Conservation (phyloP, 2,113 vertebrate species). For the Thunnus thynnus region DNA sequence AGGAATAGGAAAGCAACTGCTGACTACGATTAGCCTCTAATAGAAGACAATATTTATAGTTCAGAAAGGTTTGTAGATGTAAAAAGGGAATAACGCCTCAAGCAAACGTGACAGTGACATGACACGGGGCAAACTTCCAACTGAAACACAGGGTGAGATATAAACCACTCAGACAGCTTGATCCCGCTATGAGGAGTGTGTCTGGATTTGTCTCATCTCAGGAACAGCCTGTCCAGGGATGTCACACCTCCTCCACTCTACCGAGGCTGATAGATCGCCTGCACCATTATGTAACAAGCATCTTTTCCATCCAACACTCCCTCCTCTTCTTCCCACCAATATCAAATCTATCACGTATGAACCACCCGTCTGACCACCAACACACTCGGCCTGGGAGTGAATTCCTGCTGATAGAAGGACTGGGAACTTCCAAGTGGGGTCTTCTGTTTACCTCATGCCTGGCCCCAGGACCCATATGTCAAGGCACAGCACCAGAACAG, state of each 20-base stretch:
- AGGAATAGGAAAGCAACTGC: constrained; percentile 45
- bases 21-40: constrained; percentile 39
- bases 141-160: constrained; percentile 41
- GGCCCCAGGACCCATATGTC: constrained; percentile 27
- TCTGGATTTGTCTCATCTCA: constrained; percentile 33
- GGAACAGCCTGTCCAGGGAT: constrained; percentile 58
- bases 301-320: constrained; percentile 50
- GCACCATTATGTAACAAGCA: constrained; percentile 53
- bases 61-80: constrained; percentile 7
- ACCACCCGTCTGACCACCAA: constrained; percentile 23
- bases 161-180: constrained; percentile 50
- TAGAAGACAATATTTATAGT: constrained; percentile 44
- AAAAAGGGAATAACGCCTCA: constrained; percentile 7
- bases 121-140: constrained; percentile 33
- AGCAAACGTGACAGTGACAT: constrained; percentile 41
- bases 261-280: constrained; percentile 37
- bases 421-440: neutral
- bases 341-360: constrained; percentile 40
- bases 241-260: constrained; percentile 47
- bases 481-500: constrained; percentile 26
- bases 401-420: constrained; percentile 44
- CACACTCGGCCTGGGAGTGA: constrained; percentile 15
- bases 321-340: constrained; percentile 18
- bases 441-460: constrained; percentile 23
- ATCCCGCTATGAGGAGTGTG: constrained; percentile 10